Base-by-base conservation (phyloP, 2,113 vertebrate genomes). In the Solenodon paradoxus region DNA sequence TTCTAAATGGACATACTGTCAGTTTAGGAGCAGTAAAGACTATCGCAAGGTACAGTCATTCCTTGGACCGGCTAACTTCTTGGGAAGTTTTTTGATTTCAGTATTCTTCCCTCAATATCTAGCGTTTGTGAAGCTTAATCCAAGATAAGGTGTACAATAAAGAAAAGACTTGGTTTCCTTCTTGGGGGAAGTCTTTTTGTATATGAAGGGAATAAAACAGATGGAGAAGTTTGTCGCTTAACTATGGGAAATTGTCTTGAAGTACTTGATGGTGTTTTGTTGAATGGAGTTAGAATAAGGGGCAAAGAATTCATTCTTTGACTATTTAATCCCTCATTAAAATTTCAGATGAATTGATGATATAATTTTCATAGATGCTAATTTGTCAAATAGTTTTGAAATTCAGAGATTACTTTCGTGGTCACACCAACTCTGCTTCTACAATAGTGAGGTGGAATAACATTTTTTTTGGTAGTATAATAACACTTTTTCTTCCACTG, bases 331-430 rank as follows among this genome's bases (percentile, higher is more conserved):
- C 32, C 55, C 7, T 2, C 7, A 26, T 68, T 74, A 92, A 53
- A 69, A 51, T 51, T 7, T 66, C 22, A 75, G 20, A 35, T 85
- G 32, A 93, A 80, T 80, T 51, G 11, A 74, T 61, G 35, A 49
- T 40, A 47, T 24, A 1, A 75, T 59, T 24, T 89, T 97, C 40
- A 30, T 8, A 53, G 47, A 80, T 69, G 42, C 2, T 74, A 61
- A 72, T 57, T 95, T 83, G 7, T 75, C 79, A 92, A 47, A 57
- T 45, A 77, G 17, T 79, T 22, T 93, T 89, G 94, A 42, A 79
- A 81, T 85, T 95, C 49, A 92, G 13, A 19, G 11, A 20, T 81
- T 81, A 11, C 5, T 94, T 69, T 38, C 61, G 30, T 84, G 3
- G 20, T 92, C 35, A 79, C 0, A 57, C 7, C 30, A 66, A 53